A percentile compares a stretch with the other conserved stretches of the same genome.
These are phyloP conservation scores for Bos indicus DNA, from an alignment of 2,113 vertebrate species.

Conservation along the genomic window DNA sequence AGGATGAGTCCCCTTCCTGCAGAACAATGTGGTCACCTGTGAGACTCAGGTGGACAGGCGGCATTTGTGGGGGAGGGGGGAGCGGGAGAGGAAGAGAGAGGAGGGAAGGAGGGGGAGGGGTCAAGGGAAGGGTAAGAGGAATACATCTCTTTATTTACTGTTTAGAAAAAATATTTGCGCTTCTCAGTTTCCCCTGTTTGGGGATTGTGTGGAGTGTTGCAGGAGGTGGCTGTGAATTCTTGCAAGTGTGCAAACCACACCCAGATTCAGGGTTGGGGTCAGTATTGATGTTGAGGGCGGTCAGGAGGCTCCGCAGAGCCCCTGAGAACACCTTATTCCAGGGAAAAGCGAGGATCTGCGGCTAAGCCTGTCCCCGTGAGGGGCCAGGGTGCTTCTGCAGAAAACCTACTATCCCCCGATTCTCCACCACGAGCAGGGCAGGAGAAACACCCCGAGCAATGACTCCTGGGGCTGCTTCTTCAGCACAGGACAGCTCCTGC, in stretches of 20 bases:
- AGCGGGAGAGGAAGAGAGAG: rapidly evolving
- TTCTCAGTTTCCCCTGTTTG: too few relatives aligned
- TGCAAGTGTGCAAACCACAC: too few relatives aligned
- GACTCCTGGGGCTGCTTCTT: rapidly evolving
- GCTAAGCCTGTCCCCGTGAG: rapidly evolving
- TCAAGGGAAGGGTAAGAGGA: too few relatives aligned
- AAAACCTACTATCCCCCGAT: rapidly evolving
- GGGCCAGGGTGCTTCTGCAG: not conserved
- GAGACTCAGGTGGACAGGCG: rapidly evolving
- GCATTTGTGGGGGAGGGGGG: rapidly evolving
- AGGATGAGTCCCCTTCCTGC: too few relatives aligned
- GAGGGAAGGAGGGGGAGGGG: not conserved
- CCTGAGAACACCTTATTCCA: not conserved
- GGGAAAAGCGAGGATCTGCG: rapidly evolving
- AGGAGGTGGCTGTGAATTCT: not conserved
- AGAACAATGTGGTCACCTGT: rapidly evolving
- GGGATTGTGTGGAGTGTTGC: rapidly evolving
- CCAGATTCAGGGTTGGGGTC: not conserved
- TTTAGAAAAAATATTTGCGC: not conserved
- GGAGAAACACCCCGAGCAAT: rapidly evolving
- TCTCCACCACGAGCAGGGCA: not conserved
- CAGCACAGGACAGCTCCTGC: rapidly evolving
- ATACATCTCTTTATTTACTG: not conserved
- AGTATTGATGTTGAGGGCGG: not conserved
- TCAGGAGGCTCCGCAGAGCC: rapidly evolving